A percentile compares a stretch with the other conserved stretches of the same genome.
These are phyloP conservation scores for Phaonia tiefii DNA, from an alignment of 2,888 invertebrate genomes.

Conservation along the genomic window DNA sequence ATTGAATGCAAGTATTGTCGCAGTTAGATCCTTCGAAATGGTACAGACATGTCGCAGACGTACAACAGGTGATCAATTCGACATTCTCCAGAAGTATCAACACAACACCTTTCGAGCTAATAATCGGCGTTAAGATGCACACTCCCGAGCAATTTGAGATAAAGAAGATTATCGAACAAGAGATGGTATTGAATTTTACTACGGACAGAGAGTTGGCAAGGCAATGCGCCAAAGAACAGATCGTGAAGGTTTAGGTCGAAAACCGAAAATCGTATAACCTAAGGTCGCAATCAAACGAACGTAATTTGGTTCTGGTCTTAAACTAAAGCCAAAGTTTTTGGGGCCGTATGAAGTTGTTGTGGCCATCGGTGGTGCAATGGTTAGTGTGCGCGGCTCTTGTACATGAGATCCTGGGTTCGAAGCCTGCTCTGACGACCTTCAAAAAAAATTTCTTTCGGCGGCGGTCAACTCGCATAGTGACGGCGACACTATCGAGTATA, in stretches of 20 bases:
- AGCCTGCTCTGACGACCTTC: too few species aligned
- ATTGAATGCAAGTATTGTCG: too few species aligned
- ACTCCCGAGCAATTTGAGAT: constrained; percentile 16
- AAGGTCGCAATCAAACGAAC: constrained; percentile 55
- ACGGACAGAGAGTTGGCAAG: constrained; percentile 51
- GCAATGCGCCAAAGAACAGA: constrained; percentile 50
- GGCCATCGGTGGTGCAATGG: too few species aligned
- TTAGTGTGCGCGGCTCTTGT: too few species aligned
- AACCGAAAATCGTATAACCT: constrained; percentile 57
- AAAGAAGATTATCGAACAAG: constrained; percentile 35
- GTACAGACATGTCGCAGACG: too few species aligned
- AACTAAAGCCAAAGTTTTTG: constrained; percentile 50
- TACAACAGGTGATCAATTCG: too few species aligned
- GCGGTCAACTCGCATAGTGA: too few species aligned
- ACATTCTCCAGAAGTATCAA: too few species aligned
- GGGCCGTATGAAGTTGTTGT: constrained; percentile 46
- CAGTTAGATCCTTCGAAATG: constrained; percentile 50
- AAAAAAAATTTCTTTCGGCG: too few species aligned
- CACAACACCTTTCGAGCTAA: constrained; percentile 44
- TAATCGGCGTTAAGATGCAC: constrained; percentile 51
- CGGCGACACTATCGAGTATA: too few species aligned
- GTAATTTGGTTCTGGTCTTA: too few species aligned
- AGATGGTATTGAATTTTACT: constrained; percentile 29
- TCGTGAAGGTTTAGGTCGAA: constrained; percentile 60
- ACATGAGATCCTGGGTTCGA: too few species aligned